Base-by-base conservation (phyloP, 2,888 invertebrate genomes). In the Agriopis marginaria region DNA sequence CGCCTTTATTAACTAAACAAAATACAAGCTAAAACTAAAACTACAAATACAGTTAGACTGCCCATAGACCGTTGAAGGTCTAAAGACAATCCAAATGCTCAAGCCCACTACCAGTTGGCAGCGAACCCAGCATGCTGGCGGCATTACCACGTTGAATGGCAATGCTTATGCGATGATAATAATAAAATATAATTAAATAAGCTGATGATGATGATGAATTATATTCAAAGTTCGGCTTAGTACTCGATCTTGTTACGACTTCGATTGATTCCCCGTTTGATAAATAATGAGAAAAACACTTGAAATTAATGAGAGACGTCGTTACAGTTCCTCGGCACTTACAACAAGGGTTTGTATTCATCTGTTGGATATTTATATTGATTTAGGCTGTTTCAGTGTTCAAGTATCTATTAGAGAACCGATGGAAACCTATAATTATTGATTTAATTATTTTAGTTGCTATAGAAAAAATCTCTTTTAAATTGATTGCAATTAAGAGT, bases 241-340 rank as follows among this genome's bases (percentile, higher is more conserved):
- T 44, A 32, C 53, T 62, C 53, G 51, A 53, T 62, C 47, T 66
- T 17, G 50, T 50, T 45, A 59, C 45, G 47, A 17, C 17, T 42
- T 58, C 58, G 39, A 66, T 66, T 54, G 54, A 62, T 70, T 72
- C 12, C 23, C 44, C 51, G 44, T 65, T 60, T 65, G 32, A 53
- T 56, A 54, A 73, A 75, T 70, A 68, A 53, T 66, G 61, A 71
- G 72, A 61, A 45, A 70, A 72, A 68, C 76, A 76, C 72, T 83
- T 79, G 66, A 82, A 77, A 82, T 83, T 85, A 86, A 86, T 79
- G 85, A 84, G 80, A 74, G 62, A 73, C 77, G 55, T 86, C 85
- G 78, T 84, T 86, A 78, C 76, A 78, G 65, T 56, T 47, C 42
- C 54, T 50, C 53, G 12, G 12, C 58, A 44, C 67, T 51, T 45